Conservation (phyloP, 23 tunicate species). For the Clavelina lepadiformis region DNA sequence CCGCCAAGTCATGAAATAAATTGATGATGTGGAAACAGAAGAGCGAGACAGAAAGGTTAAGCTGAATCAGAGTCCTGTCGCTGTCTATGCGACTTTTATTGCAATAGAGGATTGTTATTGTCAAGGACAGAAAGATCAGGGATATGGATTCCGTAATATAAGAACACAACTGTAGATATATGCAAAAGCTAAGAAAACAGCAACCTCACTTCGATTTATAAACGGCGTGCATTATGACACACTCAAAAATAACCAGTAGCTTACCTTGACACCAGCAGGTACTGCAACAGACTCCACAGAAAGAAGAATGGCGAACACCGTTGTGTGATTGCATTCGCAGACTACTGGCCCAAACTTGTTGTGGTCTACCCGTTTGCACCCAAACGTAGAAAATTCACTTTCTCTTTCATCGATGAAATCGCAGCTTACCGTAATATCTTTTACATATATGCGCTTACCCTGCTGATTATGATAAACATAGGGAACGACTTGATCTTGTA, state of each 20-base stretch:
- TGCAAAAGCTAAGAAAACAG: background rate
- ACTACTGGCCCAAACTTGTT: background rate
- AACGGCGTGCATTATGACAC: too few relatives aligned
- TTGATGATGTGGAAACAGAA: background rate
- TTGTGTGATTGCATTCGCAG: conserved; percentile 19
- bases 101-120: background rate
- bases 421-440: background rate
- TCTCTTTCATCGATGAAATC: background rate
- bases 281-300: background rate
- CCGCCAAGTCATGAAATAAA: background rate
- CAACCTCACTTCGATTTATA: too few relatives aligned
- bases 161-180: background rate
- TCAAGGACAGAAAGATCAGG: background rate
- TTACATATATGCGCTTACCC: background rate
- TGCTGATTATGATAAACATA: background rate
- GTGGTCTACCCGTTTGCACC: background rate
- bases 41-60: conserved; percentile 4
- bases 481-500: background rate
- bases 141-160: conserved; percentile 18
- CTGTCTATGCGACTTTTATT: background rate
- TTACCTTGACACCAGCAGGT: conserved; percentile 17
- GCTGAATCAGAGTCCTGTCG: conserved; percentile 13
- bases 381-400: background rate
- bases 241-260: too few relatives aligned
- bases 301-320: conserved; percentile 14